A percentile compares a stretch with the other conserved stretches of the same genome.
Evolutionary conservation across 2,888 invertebrate genomes (phyloP).

Genomic region (Phasia obesa): DNA sequence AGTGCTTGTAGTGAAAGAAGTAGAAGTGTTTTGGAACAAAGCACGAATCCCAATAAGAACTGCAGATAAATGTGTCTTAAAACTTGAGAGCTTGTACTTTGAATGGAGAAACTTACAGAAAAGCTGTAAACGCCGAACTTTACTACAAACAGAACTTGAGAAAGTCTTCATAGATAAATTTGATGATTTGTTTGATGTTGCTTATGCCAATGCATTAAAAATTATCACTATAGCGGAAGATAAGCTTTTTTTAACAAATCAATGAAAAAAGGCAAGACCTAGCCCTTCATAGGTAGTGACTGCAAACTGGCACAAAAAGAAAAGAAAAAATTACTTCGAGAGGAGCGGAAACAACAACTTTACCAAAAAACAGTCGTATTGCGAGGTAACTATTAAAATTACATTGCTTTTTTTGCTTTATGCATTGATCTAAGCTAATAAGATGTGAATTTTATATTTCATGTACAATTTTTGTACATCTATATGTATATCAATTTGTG

Average conservation of each 20-base stretch:
- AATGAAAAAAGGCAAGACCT: neutral
- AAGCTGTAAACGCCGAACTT: no score
- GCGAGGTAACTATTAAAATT: neutral
- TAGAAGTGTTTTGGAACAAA: no score
- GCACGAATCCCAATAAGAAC: no score
- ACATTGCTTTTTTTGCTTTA: neutral
- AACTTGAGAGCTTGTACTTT: neutral
- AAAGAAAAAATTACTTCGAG: slow-evolving; percentile 15
- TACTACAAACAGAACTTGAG: no score
- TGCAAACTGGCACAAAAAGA: neutral
- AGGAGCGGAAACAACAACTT: neutral
- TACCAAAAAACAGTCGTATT: slow-evolving; percentile 1
- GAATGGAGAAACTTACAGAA: neutral
- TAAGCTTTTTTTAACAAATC: neutral
- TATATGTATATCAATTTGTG: slow-evolving; percentile 2
- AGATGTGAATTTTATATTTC: neutral
- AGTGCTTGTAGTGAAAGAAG: no score
- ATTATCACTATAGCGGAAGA: neutral
- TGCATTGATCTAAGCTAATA: neutral
- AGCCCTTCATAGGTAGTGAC: neutral
- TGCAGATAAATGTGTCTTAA: neutral
- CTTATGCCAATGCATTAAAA: neutral
- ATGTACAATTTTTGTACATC: neutral
- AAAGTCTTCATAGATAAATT: no score
- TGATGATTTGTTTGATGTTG: no score